Conservation (phyloP, 2,888 invertebrate genomes). For the Andrena trimmerana region DNA sequence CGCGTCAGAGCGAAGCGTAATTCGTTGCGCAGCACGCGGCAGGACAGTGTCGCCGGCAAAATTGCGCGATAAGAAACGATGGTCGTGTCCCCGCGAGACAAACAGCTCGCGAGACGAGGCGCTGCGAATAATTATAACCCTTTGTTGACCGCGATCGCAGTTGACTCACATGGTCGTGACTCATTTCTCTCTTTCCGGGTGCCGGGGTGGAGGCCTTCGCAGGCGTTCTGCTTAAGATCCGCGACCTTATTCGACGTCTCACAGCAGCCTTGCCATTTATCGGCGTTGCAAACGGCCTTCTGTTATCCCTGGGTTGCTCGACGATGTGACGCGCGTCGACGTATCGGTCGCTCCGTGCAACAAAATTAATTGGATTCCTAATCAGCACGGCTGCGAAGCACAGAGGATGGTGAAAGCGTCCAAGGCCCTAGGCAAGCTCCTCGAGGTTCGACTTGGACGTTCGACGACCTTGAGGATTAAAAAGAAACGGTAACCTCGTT, state of each 20-base stretch:
- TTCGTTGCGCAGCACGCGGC: not conserved
- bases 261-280: slow-evolving; percentile 64
- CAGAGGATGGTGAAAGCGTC: not conserved
- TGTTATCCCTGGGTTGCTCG: slow-evolving; percentile 53
- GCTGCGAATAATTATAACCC: slow-evolving; percentile 44
- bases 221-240: slow-evolving; percentile 52
- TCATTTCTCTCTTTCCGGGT: slow-evolving; percentile 59
- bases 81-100: not conserved
- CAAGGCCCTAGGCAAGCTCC: slow-evolving; percentile 18
- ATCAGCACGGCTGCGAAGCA: not conserved
- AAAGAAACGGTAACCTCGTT: slow-evolving; percentile 21
- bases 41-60: not conserved
- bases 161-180: slow-evolving; percentile 60
- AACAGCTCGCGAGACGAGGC: slow-evolving; percentile 23
- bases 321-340: slow-evolving; percentile 26
- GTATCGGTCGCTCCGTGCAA: slow-evolving; percentile 5
- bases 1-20: not conserved
- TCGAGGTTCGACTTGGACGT: not conserved
- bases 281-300: slow-evolving; percentile 50
- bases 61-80: not conserved
- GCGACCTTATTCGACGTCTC: slow-evolving; percentile 64
- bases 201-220: slow-evolving; percentile 34
- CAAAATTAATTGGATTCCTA: slow-evolving; percentile 25
- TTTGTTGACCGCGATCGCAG: slow-evolving; percentile 45
- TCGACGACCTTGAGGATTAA: not conserved